Conservation (phyloP, 2,888 invertebrate genomes). For the Aspidiotus rigidus region DNA sequence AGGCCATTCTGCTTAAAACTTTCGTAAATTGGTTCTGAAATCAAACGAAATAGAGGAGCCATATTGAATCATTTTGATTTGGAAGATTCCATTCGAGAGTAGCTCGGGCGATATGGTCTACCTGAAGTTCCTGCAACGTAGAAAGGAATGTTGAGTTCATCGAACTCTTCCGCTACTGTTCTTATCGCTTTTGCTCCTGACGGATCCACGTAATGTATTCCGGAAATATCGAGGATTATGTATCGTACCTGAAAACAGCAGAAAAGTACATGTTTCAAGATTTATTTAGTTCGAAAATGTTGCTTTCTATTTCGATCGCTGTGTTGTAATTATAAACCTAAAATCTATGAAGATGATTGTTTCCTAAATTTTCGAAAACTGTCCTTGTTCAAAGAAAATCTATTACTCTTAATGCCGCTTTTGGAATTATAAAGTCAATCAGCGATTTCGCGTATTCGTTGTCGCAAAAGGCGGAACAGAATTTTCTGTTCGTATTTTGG, state of each 20-base stretch:
- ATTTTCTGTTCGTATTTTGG: too few relatives aligned
- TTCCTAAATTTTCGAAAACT: too few relatives aligned
- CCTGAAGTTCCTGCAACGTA: conserved; percentile 58
- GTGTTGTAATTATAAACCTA: too few relatives aligned
- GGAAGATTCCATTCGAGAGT: too few relatives aligned
- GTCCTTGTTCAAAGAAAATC: too few relatives aligned
- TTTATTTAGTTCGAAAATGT: too few relatives aligned
- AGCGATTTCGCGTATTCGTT: too few relatives aligned
- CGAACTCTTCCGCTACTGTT: conserved; percentile 51
- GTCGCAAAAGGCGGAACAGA: too few relatives aligned
- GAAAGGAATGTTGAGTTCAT: conserved; percentile 48
- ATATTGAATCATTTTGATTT: not conserved
- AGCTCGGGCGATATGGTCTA: conserved; percentile 40
- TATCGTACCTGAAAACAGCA: conserved; percentile 46
- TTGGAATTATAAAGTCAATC: too few relatives aligned
- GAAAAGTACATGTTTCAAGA: not conserved
- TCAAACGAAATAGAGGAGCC: conserved; percentile 31
- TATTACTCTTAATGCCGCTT: too few relatives aligned
- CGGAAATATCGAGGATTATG: conserved; percentile 60
- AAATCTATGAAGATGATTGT: not conserved
- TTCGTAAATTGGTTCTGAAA: conserved; percentile 56
- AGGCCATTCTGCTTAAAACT: conserved; percentile 40
- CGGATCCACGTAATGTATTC: conserved; percentile 61
- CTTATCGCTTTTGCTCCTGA: conserved; percentile 56
- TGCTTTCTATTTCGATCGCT: too few relatives aligned